Evolutionary conservation across 2,113 vertebrate genomes (phyloP).

Genomic region (Xiphophorus couchianus): DNA sequence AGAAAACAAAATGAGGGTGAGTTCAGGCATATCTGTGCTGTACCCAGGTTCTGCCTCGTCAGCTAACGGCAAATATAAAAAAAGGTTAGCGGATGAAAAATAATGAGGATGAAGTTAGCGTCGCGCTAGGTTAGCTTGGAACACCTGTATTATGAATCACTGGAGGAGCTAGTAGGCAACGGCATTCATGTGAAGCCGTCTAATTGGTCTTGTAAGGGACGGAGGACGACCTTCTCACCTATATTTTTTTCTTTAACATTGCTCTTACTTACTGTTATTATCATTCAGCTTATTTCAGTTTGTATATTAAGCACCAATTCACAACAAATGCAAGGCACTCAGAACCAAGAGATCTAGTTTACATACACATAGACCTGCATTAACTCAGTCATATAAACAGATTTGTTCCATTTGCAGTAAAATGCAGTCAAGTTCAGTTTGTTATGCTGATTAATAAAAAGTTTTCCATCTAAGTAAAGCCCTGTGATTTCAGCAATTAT

Average conservation of each 20-base stretch:
- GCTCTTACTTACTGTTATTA: too few species aligned
- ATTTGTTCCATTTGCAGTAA: neutral
- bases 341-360: neutral
- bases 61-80: slow-evolving; percentile 30
- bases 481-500: neutral
- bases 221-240: neutral
- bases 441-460: neutral
- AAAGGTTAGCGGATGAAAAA: slow-evolving; percentile 6
- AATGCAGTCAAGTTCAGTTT: neutral
- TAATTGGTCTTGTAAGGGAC: neutral
- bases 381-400: too few species aligned
- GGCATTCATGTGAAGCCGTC: neutral
- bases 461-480: neutral
- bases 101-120: slow-evolving; percentile 19
- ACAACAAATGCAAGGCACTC: neutral
- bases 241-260: neutral
- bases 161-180: neutral
- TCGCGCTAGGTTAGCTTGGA: neutral
- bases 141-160: neutral
- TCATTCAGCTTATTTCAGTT: neutral
- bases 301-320: neutral
- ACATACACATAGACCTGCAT: neutral
- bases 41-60: slow-evolving; percentile 35
- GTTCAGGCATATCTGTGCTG: slow-evolving; percentile 20
- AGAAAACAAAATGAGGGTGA: slow-evolving; percentile 9